Evolutionary conservation across 2,888 invertebrate species (phyloP).

Genomic region (Mycalesis mineus): DNA sequence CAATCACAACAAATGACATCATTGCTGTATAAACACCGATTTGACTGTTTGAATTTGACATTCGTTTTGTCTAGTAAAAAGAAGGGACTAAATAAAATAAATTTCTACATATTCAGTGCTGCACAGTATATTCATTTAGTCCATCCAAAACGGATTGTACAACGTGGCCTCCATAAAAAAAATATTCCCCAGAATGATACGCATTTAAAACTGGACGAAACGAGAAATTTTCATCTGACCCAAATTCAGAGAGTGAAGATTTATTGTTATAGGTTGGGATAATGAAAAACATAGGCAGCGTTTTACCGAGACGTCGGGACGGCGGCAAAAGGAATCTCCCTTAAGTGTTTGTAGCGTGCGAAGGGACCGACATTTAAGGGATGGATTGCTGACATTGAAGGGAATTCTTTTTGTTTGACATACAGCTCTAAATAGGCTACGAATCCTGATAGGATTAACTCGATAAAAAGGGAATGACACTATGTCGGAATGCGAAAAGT

Average conservation of each 20-base stretch:
- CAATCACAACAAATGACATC: no score
- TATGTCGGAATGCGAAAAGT: background rate
- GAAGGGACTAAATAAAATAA: no score
- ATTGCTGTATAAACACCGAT: no score
- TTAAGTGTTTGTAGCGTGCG: constrained; percentile 24
- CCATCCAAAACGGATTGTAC: no score
- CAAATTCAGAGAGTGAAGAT: constrained; percentile 20
- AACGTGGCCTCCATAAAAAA: background rate
- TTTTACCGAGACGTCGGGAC: constrained; percentile 22
- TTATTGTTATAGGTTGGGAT: constrained; percentile 25
- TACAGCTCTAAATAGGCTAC: constrained; percentile 18
- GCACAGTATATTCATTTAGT: no score
- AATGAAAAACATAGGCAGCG: constrained; percentile 24
- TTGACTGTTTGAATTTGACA: no score
- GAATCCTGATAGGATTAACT: constrained; percentile 18
- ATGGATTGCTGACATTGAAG: constrained; percentile 14
- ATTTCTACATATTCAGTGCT: no score
- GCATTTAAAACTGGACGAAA: background rate
- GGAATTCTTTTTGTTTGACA: constrained; percentile 22
- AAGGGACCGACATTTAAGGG: constrained; percentile 23
- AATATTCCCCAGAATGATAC: background rate
- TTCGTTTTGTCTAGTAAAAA: no score
- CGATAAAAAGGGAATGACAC: constrained; percentile 5
- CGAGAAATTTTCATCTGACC: constrained; percentile 8
- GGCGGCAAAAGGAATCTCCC: constrained; percentile 20